Percentiles rank a stretch among this genome's conserved stretches.
These are phyloP conservation scores for Tetrao urogallus DNA, from an alignment of 2,113 vertebrate species.

Conservation along the genomic window DNA sequence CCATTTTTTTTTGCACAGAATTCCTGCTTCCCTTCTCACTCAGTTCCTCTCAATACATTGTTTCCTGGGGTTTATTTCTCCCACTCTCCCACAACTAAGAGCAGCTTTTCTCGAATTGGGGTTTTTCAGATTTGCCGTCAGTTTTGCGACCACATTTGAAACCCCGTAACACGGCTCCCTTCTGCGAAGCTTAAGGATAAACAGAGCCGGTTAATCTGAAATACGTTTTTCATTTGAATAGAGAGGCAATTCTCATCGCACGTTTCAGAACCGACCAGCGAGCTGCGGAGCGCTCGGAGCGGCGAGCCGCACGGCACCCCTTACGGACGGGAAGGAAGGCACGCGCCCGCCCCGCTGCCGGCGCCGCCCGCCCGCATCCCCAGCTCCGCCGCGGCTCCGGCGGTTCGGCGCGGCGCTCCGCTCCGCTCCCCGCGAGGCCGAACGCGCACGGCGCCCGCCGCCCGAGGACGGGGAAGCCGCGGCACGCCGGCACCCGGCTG, in stretches of 20 bases:
- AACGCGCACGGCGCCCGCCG: no score
- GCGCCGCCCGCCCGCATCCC: no score
- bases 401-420: no score
- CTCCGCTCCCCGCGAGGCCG: no score
- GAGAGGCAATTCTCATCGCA: neutral
- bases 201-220: neutral
- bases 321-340: neutral
- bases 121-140: constrained; percentile 32
- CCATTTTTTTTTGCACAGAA: constrained; percentile 10
- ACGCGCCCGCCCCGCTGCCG: no score
- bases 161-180: constrained; percentile 3
- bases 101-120: neutral
- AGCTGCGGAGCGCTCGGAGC: neutral
- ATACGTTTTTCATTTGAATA: constrained; percentile 7
- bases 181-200: neutral
- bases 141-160: neutral
- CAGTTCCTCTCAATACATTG: neutral
- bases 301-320: constrained; percentile 9
- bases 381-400: no score
- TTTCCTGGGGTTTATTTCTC: constrained; percentile 15
- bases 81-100: neutral
- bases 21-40: neutral
- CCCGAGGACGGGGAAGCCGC: no score
- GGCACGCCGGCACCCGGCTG: no score
- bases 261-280: neutral